A percentile compares a stretch with the other conserved stretches of the same genome.
Conservation (phyloP, 2,113 vertebrate species). For the Terrapene triunguis region DNA sequence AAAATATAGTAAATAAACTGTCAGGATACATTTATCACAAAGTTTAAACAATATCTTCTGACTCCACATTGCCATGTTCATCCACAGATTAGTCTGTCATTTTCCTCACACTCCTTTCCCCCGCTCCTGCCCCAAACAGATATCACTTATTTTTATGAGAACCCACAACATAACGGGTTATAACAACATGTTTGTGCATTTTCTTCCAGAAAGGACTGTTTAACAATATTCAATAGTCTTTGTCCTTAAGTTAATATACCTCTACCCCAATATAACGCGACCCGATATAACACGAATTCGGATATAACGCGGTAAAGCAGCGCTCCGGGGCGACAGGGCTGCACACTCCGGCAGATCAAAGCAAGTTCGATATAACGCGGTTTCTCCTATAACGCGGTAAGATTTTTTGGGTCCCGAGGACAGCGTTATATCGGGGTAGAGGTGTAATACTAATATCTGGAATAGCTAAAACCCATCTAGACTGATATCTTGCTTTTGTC, state of each 20-base stretch:
- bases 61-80: background rate
- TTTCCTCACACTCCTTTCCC: background rate
- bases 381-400: no score
- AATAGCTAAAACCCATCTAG: background rate
- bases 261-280: no score
- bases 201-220: background rate
- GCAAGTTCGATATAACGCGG: no score
- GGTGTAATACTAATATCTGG: background rate
- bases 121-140: background rate
- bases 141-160: constrained; percentile 29
- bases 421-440: no score
- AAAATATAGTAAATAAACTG: constrained; percentile 40
- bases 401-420: no score
- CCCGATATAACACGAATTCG: no score
- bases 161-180: background rate
- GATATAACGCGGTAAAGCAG: no score
- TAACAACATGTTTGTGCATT: background rate
- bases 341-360: no score
- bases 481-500: background rate
- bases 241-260: background rate
- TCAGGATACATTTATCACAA: background rate
- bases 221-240: background rate
- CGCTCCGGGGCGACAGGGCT: no score
- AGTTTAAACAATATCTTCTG: background rate
- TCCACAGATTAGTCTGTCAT: background rate